Evolutionary conservation across 2,797 vertebrate species (phyloP).

Genomic region (Euphonia xanthogaster): DNA sequence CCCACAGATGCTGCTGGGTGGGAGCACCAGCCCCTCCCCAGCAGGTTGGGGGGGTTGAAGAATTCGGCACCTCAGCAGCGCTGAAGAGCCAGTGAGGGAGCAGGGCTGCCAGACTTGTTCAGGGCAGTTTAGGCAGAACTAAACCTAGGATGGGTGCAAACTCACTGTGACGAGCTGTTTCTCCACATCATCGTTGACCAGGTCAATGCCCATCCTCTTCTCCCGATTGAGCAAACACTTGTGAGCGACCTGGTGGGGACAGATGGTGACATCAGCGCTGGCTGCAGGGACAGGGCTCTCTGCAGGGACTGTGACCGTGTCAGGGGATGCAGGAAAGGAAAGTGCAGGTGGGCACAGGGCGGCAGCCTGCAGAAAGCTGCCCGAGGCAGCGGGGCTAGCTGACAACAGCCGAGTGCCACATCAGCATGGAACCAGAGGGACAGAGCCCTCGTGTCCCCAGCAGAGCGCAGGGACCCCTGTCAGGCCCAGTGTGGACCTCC

Average conservation of each 20-base stretch:
- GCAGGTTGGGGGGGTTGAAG: not conserved
- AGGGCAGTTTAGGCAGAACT: not conserved
- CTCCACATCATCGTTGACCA: conserved; percentile 90
- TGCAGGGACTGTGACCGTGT: fast-evolving
- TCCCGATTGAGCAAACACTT: conserved; percentile 94
- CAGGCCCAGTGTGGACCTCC: not conserved
- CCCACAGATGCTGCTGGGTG: fast-evolving
- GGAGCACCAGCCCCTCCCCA: not conserved
- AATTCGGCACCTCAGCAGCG: not conserved
- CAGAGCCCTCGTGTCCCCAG: not conserved
- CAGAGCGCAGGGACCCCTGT: not conserved
- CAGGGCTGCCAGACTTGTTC: not conserved
- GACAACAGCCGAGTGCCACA: fast-evolving
- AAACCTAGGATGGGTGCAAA: not conserved
- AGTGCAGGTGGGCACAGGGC: not conserved
- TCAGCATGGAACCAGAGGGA: not conserved
- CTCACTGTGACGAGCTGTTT: conserved; percentile 87
- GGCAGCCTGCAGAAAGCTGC: not conserved
- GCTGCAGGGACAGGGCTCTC: not conserved
- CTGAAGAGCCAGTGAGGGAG: not conserved
- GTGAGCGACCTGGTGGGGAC: conserved; percentile 82
- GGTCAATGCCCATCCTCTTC: conserved; percentile 93
- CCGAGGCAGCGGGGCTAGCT: not conserved
- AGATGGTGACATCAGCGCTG: not conserved
- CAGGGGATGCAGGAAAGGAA: not conserved